Conservation (phyloP, 2,113 vertebrate species). For the Chloebia gouldiae region DNA sequence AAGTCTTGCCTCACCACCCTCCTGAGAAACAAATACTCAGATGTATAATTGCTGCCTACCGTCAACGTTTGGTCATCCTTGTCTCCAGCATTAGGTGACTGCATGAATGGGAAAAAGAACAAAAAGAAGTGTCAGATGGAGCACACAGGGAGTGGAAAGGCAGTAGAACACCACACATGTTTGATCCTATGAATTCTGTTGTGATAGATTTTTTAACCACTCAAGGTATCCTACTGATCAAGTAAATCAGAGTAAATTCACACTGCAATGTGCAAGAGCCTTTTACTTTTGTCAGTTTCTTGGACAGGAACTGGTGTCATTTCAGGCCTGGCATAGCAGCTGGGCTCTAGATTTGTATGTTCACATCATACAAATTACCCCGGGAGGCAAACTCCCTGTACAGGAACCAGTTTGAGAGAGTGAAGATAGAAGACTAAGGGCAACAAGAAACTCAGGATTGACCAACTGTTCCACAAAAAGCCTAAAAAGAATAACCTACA, state of each 20-base stretch:
- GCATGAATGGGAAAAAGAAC: constrained; percentile 53
- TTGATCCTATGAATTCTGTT: background rate
- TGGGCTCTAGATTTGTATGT: background rate
- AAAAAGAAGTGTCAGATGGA: constrained; percentile 24
- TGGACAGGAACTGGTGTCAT: background rate
- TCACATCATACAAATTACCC: background rate
- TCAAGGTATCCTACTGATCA: background rate
- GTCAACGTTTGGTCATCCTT: constrained; percentile 74
- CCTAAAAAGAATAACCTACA: background rate
- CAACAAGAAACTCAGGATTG: background rate
- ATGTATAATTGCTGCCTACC: constrained; percentile 67
- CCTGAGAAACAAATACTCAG: constrained; percentile 30
- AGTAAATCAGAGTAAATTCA: background rate
- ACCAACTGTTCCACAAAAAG: background rate
- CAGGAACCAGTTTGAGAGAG: background rate
- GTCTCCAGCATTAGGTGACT: constrained; percentile 67
- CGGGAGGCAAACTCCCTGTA: background rate
- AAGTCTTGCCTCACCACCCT: background rate
- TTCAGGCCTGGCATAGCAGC: background rate
- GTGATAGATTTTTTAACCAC: background rate
- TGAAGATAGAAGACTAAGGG: background rate
- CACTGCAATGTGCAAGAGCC: background rate
- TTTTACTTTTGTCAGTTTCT: background rate
- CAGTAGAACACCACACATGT: background rate
- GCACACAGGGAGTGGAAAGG: background rate